These are phyloP conservation scores for Candoia aspera DNA, from an alignment of 2,113 vertebrate species.

Conservation along the genomic window DNA sequence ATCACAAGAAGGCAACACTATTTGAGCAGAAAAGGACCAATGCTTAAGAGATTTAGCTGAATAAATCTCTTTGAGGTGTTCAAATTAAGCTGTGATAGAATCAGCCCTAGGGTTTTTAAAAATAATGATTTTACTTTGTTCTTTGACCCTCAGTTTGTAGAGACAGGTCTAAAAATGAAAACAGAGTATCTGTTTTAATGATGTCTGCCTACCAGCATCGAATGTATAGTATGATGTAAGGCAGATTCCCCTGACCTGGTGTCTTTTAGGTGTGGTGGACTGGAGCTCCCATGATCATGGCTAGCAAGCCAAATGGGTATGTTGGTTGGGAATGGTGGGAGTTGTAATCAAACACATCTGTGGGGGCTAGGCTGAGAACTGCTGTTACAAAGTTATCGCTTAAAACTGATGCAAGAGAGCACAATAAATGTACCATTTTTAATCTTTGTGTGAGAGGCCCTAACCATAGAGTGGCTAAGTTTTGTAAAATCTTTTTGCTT, in stretches of 20 bases:
- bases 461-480: slow-evolving; percentile 75
- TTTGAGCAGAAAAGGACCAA: slow-evolving; percentile 70
- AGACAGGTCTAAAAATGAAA: slow-evolving; percentile 71
- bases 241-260: neutral
- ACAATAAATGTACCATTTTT: slow-evolving; percentile 82
- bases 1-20: slow-evolving; percentile 59
- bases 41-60: slow-evolving; percentile 67
- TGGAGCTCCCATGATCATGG: neutral
- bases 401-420: slow-evolving; percentile 80
- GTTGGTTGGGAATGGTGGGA: neutral
- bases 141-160: slow-evolving; percentile 76
- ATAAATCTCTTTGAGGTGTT: slow-evolving; percentile 68
- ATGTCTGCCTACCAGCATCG: slow-evolving; percentile 81
- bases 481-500: slow-evolving; percentile 76
- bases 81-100: slow-evolving; percentile 78
- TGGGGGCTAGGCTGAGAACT: neutral
- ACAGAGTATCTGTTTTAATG: slow-evolving; percentile 75
- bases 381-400: slow-evolving; percentile 76
- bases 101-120: slow-evolving; percentile 71
- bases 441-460: slow-evolving; percentile 76
- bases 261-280: neutral
- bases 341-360: neutral
- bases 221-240: slow-evolving; percentile 76
- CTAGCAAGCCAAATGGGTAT: neutral
- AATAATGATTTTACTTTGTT: slow-evolving; percentile 60